Conservation (phyloP, 2,113 vertebrate genomes). For the Sphyrna mokarran region DNA sequence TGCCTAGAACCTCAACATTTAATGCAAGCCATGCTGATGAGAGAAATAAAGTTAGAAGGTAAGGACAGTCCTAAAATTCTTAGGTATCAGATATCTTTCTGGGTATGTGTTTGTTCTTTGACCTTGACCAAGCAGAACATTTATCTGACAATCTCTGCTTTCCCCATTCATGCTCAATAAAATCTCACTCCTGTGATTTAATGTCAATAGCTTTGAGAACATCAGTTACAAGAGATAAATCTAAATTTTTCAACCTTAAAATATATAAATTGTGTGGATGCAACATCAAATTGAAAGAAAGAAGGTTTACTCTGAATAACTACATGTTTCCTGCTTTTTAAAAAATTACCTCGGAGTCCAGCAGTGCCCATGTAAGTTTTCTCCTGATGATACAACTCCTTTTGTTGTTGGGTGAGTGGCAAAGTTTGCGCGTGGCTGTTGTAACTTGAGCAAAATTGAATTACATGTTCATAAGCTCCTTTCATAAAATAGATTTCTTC, state of each 20-base stretch:
- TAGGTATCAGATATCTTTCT: neutral
- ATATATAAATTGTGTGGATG: neutral
- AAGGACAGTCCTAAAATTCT: neutral
- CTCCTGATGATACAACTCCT: conserved; percentile 85
- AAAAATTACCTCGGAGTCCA: conserved; percentile 76
- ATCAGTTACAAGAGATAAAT: neutral
- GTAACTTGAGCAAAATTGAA: conserved; percentile 78
- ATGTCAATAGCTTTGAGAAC: neutral
- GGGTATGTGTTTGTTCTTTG: neutral
- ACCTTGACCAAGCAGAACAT: neutral
- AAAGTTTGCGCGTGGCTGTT: conserved; percentile 67
- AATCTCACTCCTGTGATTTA: neutral
- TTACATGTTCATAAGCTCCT: conserved; percentile 89
- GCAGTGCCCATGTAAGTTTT: conserved; percentile 83
- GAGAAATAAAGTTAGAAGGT: neutral
- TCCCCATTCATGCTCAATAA: neutral
- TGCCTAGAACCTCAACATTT: neutral
- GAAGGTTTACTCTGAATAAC: neutral
- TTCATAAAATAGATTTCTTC: conserved; percentile 82
- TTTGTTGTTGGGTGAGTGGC: conserved; percentile 74
- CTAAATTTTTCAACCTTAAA: neutral
- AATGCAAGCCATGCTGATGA: neutral
- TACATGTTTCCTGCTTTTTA: neutral
- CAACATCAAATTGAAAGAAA: neutral
- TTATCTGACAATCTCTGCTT: neutral